A percentile compares a stretch with the other conserved stretches of the same genome.
These are phyloP conservation scores for Myotis pilosus DNA, from an alignment of 2,797 vertebrate genomes.

Conservation along the genomic window DNA sequence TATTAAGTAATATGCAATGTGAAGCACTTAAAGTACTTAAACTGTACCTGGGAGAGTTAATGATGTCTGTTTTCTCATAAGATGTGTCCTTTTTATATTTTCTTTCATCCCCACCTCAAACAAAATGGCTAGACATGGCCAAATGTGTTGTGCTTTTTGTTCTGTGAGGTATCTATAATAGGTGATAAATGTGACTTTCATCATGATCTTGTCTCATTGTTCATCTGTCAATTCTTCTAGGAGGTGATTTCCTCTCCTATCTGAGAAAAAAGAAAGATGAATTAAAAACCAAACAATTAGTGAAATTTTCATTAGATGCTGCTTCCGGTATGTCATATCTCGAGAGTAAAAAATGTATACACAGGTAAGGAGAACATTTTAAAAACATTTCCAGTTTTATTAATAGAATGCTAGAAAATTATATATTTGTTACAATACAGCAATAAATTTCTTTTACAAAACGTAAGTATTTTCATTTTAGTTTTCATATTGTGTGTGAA, in stretches of 20 bases:
- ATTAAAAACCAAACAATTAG: conserved; percentile 93
- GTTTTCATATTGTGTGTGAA: conserved; percentile 7
- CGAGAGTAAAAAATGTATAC: conserved; percentile 97
- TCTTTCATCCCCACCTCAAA: conserved; percentile 33
- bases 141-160: conserved; percentile 3
- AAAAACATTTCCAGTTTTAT: not conserved
- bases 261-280: conserved; percentile 98
- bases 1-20: not conserved
- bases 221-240: conserved; percentile 82
- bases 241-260: conserved; percentile 97
- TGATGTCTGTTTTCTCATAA: not conserved
- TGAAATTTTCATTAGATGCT: conserved; percentile 94
- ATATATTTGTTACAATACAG: not conserved
- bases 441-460: not conserved
- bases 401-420: not conserved
- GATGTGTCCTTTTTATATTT: not conserved
- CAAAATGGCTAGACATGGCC: not conserved
- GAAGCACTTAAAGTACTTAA: not conserved
- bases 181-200: conserved; percentile 17
- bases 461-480: not conserved
- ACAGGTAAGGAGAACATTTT: conserved; percentile 87
- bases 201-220: conserved; percentile 65
- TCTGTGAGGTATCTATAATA: not conserved
- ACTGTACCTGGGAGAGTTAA: not conserved
- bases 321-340: conserved; percentile 96